Evolutionary conservation across 1,140 invertebrate genomes (phyloP).

Genomic region (Hycleus phaleratus): DNA sequence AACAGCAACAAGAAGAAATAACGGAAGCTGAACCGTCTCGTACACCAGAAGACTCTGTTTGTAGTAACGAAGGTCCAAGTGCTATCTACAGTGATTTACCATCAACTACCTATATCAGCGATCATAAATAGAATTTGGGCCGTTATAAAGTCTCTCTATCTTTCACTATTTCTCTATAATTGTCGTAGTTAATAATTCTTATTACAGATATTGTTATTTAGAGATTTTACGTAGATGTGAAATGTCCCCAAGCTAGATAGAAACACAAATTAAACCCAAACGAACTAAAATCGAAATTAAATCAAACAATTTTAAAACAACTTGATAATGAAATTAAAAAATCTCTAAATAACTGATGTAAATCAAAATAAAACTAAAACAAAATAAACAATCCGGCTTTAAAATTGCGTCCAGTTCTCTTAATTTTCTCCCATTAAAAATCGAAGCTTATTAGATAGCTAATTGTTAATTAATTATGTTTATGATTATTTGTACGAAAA

Average conservation of each 20-base stretch:
- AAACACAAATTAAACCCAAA: too few relatives aligned
- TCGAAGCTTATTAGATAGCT: slow-evolving; percentile 5
- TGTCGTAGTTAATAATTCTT: too few relatives aligned
- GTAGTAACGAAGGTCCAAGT: slow-evolving; percentile 63
- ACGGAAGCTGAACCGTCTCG: slow-evolving; percentile 61
- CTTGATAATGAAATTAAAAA: neutral
- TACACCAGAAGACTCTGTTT: slow-evolving; percentile 63
- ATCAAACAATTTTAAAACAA: too few relatives aligned
- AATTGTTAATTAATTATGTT: neutral
- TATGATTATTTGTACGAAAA: neutral
- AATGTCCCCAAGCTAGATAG: too few relatives aligned
- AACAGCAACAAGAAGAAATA: slow-evolving; percentile 39
- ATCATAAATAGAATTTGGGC: slow-evolving; percentile 16
- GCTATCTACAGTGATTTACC: slow-evolving; percentile 45
- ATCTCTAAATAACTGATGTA: slow-evolving; percentile 12
- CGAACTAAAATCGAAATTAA: too few relatives aligned
- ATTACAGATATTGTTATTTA: neutral
- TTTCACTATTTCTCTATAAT: too few relatives aligned
- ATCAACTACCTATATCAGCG: slow-evolving; percentile 35
- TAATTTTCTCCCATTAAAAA: slow-evolving; percentile 5
- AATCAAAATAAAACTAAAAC: slow-evolving; percentile 6
- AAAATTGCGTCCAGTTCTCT: slow-evolving; percentile 12
- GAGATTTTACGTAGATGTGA: slow-evolving; percentile 1
- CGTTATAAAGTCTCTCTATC: too few relatives aligned
- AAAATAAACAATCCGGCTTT: slow-evolving; percentile 4